Conservation (phyloP, 2,113 vertebrate species). For the Lampris megalopsis region DNA sequence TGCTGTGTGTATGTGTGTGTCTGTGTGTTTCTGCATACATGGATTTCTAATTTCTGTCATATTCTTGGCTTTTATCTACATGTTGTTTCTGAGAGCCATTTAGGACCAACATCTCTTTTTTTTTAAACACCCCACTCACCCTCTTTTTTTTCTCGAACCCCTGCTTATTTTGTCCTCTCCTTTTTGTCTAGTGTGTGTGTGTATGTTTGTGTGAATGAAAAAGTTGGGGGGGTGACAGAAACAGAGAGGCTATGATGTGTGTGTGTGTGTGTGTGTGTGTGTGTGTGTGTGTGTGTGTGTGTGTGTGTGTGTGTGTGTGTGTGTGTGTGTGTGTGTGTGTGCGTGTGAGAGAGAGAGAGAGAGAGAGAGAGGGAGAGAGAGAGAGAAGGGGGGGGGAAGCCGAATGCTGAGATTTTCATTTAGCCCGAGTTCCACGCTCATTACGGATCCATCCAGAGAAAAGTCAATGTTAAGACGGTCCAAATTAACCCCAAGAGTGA, state of each 20-base stretch:
- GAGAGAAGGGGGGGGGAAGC: not conserved
- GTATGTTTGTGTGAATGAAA: too few relatives aligned
- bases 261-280: not conserved
- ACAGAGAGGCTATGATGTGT: not conserved
- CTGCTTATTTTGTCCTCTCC: too few relatives aligned
- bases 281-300: constrained; percentile 1
- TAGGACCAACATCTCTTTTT: too few relatives aligned
- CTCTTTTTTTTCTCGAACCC: too few relatives aligned
- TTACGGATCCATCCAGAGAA: constrained; percentile 62
- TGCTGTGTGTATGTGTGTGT: too few relatives aligned
- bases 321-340: not conserved
- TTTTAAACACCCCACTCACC: too few relatives aligned
- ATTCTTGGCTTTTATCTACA: too few relatives aligned
- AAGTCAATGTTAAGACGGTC: constrained; percentile 77
- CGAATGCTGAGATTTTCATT: constrained; percentile 68
- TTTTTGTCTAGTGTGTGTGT: too few relatives aligned
- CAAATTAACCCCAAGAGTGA: constrained; percentile 77
- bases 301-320: too few relatives aligned
- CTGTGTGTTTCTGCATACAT: not conserved
- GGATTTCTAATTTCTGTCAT: too few relatives aligned
- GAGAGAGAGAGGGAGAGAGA: not conserved
- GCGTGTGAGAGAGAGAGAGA: not conserved
- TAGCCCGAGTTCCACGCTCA: constrained; percentile 67
- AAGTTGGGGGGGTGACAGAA: too few relatives aligned
- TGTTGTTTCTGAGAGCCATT: too few relatives aligned